Evolutionary conservation across 2,797 vertebrate genomes (phyloP).

Genomic region (Gymnodraco acuticeps): DNA sequence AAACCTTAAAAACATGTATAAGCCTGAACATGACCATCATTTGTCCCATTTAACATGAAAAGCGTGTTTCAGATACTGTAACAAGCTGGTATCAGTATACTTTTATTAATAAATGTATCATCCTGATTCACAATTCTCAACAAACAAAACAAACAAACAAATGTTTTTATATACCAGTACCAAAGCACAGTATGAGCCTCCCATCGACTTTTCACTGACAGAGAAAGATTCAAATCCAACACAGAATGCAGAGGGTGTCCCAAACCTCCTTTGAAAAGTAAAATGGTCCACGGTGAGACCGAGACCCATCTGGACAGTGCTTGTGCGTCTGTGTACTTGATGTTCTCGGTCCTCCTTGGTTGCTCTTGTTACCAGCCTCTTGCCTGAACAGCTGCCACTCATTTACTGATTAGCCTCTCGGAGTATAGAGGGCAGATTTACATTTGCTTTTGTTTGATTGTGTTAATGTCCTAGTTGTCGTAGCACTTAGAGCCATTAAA

Average conservation of each 20-base stretch:
- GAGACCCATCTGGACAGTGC: neutral
- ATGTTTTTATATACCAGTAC: too few species aligned
- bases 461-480: constrained; percentile 32
- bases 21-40: too few species aligned
- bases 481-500: constrained; percentile 20
- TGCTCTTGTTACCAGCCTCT: constrained; percentile 38
- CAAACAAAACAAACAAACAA: too few species aligned
- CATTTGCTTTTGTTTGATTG: constrained; percentile 28
- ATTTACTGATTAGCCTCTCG: constrained; percentile 49
- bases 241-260: neutral
- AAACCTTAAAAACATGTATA: too few species aligned
- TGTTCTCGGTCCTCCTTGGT: constrained; percentile 10
- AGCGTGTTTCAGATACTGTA: too few species aligned
- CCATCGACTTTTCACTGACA: too few species aligned
- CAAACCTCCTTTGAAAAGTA: neutral
- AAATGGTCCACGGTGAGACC: constrained; percentile 3
- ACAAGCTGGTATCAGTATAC: too few species aligned
- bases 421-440: constrained; percentile 29
- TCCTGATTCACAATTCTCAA: too few species aligned
- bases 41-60: too few species aligned
- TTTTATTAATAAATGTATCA: too few species aligned
- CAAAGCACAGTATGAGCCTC: too few species aligned
- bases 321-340: neutral
- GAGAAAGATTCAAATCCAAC: neutral
- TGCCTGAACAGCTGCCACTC: constrained; percentile 50